These are phyloP conservation scores for Candoia aspera DNA, from an alignment of 2,113 vertebrate genomes.

Conservation along the genomic window DNA sequence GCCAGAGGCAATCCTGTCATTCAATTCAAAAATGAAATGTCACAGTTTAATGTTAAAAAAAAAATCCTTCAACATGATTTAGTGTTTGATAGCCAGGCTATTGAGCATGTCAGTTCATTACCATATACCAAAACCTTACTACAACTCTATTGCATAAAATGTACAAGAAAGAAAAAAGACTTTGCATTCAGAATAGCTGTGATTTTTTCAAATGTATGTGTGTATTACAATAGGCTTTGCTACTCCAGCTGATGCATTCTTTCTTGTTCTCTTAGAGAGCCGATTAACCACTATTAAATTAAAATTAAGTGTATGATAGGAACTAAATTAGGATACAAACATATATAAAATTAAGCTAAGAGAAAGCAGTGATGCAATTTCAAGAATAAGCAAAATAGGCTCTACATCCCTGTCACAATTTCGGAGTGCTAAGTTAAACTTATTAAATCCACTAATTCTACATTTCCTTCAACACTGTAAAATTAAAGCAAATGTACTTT, in stretches of 20 bases:
- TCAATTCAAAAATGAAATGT: neutral
- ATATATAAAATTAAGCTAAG: neutral
- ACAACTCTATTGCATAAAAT: neutral
- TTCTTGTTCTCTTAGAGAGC: neutral
- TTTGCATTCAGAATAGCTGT: neutral
- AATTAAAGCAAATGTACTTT: neutral
- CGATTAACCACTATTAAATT: neutral
- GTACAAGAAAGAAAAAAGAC: neutral
- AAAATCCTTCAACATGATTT: neutral
- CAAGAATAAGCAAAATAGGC: neutral
- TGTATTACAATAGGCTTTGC: neutral
- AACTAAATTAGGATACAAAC: neutral
- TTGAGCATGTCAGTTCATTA: neutral
- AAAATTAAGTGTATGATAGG: neutral
- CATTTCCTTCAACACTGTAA: neutral
- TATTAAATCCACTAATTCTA: neutral
- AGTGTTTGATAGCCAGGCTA: neutral
- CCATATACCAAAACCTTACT: neutral
- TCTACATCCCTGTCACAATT: neutral
- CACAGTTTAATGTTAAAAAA: neutral
- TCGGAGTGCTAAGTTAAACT: neutral
- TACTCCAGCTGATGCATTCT: neutral
- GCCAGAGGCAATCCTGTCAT: neutral
- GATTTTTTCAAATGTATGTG: neutral
- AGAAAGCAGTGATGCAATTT: neutral